Conservation (phyloP, 2,888 invertebrate genomes). For the Notodromas monacha region DNA sequence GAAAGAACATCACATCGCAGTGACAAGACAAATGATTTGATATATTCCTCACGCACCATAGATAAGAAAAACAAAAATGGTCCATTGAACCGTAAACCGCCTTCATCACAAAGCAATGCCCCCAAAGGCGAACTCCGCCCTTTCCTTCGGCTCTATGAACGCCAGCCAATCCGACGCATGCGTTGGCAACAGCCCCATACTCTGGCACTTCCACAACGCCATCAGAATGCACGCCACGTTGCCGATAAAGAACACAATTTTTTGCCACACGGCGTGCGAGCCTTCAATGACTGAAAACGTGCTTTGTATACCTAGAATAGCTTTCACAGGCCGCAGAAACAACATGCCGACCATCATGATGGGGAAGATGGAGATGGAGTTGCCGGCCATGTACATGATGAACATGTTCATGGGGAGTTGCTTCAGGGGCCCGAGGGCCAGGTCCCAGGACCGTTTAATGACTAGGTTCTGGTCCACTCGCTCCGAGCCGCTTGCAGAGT, state of each 20-base stretch:
- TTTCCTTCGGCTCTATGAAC: slow-evolving; percentile 61
- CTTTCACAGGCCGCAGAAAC: slow-evolving; percentile 77
- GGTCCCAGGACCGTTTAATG: slow-evolving; percentile 83
- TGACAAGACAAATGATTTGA: too few relatives aligned
- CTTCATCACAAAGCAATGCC: slow-evolving; percentile 25
- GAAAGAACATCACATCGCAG: too few relatives aligned
- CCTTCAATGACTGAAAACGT: slow-evolving; percentile 81
- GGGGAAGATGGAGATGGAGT: slow-evolving; percentile 93
- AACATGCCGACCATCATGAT: slow-evolving; percentile 99
- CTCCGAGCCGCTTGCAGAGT: too few relatives aligned
- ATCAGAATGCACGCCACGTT: slow-evolving; percentile 64
- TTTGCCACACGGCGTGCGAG: slow-evolving; percentile 56
- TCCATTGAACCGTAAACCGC: too few relatives aligned
- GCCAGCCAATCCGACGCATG: slow-evolving; percentile 95
- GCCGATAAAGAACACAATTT: slow-evolving; percentile 66
- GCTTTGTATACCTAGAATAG: slow-evolving; percentile 43
- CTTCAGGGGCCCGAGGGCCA: slow-evolving; percentile 72
- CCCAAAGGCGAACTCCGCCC: slow-evolving; percentile 54
- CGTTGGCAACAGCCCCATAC: slow-evolving; percentile 82
- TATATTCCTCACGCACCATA: too few relatives aligned
- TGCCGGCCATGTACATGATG: slow-evolving; percentile 99
- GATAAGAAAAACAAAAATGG: too few relatives aligned
- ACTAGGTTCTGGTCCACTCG: slow-evolving; percentile 40
- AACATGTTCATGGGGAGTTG: slow-evolving; percentile 92
- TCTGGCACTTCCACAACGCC: slow-evolving; percentile 85